These are phyloP conservation scores for Apostichopus leukothele DNA, from an alignment of 53 echinoderm and acorn worm genomes.

Conservation along the genomic window DNA sequence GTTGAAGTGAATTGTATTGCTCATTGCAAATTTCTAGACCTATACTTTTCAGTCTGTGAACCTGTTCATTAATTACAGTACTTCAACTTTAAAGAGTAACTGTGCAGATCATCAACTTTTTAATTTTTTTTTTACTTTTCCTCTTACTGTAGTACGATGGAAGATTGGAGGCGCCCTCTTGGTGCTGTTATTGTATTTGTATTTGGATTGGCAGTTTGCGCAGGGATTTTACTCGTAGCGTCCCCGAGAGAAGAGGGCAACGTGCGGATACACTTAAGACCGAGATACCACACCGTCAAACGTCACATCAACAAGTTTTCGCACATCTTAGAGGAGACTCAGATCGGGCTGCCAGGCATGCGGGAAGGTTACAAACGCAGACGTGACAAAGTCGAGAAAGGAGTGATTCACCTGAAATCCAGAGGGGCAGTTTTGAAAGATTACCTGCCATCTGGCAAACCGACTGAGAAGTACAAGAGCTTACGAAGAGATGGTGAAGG, in stretches of 20 bases:
- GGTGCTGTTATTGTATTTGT: background rate
- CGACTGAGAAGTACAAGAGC: background rate
- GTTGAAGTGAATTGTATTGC: too few species aligned
- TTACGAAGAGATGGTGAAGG: background rate
- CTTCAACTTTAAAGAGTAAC: too few species aligned
- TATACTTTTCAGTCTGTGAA: too few species aligned
- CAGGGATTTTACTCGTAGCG: background rate
- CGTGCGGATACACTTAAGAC: background rate
- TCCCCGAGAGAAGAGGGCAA: background rate
- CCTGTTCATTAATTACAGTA: too few species aligned
- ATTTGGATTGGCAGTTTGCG: background rate
- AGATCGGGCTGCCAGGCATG: background rate
- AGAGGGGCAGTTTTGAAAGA: constrained; percentile 10
- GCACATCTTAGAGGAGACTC: background rate
- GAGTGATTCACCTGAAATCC: constrained; percentile 3
- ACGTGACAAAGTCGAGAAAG: background rate
- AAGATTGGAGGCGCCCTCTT: background rate
- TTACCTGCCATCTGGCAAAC: background rate
- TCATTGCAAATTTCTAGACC: too few species aligned
- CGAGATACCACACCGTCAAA: constrained; percentile 21
- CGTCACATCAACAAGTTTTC: constrained; percentile 5
- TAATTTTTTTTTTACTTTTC: background rate
- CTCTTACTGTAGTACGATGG: background rate
- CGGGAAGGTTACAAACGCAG: background rate
- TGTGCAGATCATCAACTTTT: too few species aligned